Evolutionary conservation across 2,888 invertebrate genomes (phyloP), one percentile per base, ranked within the genome.

Genomic region (Synanthedon tipuliformis): DNA sequence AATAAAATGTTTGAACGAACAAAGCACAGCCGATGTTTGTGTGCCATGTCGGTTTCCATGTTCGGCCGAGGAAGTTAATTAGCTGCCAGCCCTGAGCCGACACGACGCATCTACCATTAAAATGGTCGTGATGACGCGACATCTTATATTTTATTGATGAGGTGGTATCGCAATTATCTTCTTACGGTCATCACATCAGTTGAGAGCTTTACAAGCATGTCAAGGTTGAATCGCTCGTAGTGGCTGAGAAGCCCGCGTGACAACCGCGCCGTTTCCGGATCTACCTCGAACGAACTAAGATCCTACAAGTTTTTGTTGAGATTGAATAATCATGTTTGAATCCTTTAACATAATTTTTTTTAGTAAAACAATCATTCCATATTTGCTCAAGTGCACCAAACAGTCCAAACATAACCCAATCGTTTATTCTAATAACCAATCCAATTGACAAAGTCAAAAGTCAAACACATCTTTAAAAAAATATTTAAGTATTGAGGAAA

Each of bases 241-340:
- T 58, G 62, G 63, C 65, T 63, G 58, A 58, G 59, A 65, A 63
- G 51, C 64, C 65, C 65, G 66, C 64, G 55, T 68, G 58, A 63
- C 64, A 57, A 67, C 67, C 66, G 54, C 58, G 55, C 56, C 58
- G 65, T 64, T 82, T 84, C 82, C 82, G 81, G 71, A 78, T 81
- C 65, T 56, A 52, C 55, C 48, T 52, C 45, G n/a, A n/a, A 57
- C 61, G 62, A 66, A 61, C 7, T 68, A 54, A 56, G 62, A 56
- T 56, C 56, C 57, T 57, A 58, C 55, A 52, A 50, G 61, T 65
- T 64, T 68, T 65, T 66, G 55, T 40, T 15, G 50, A 27, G 45
- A 27, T 57, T 56, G 56, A 56, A 61, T 58, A 58, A 58, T 60
- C 57, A 54, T 49, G 40, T 50, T 53, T 53, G 51, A 54, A 58